Evolutionary conservation across 2,888 invertebrate species (phyloP), one percentile per base, ranked within the genome.

Genomic region (Clitarchus hookeri): DNA sequence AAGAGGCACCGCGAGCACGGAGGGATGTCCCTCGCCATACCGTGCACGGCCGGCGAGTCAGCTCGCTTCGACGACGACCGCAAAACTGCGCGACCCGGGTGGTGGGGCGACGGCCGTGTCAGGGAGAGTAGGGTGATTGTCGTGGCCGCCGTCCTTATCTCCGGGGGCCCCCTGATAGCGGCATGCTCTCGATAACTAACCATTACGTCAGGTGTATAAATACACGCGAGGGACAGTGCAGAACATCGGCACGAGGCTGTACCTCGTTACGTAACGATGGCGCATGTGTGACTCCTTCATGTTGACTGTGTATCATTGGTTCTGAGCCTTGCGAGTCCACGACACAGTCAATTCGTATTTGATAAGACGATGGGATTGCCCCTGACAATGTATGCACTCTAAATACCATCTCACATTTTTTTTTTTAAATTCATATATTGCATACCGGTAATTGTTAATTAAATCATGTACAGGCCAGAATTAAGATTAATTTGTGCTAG

Each of bases 191-290:
- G 65, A 65, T 65, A 65, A 65, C 6, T 65, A n/a, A n/a, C 65
- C 65, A 65, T 65, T 65, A 65, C 65, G 65, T 65, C 65, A 65
- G 65, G 65, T 65, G 65, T 65, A 65, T 65, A 65, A 65, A 65
- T 65, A 65, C n/a, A n/a, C 65, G 6, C 11, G 65, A n/a, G n/a
- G 65, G 23, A 65, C 65, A 65, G 19, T n/a, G 65, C 65, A 65
- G 23, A 65, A 65, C 65, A 6, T 1, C 65, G 19, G n/a, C 65
- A 9, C 65, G n/a, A 11, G 65, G 1, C 65, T 23, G 65, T 19
- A 65, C 8, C 65, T 65, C 65, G 65, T 19, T 65, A n/a, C 19
- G 65, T 2, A 19, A n/a, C 65, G 19, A 16, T 65, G 2, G n/a
- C 65, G 36, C 4, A 3, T 36, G 36, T 4, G 4, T 36, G 36